Evolutionary conservation across 2,888 invertebrate species (phyloP).

Genomic region (Coelinius sp.): DNA sequence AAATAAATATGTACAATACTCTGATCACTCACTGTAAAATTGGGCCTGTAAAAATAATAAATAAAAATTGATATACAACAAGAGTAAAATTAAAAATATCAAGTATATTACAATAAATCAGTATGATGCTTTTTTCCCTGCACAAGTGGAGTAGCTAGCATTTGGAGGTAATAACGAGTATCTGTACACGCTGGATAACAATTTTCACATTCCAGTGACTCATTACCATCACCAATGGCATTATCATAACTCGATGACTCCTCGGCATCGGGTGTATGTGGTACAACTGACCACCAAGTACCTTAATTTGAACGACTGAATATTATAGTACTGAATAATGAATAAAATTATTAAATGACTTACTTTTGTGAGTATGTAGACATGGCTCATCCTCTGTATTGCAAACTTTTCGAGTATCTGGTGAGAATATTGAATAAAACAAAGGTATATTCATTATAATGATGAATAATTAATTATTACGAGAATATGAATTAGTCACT

Average conservation of each 20-base stretch:
- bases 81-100: neutral
- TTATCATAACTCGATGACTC: constrained; percentile 22
- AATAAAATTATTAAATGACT: constrained; percentile 35
- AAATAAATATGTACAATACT: constrained; percentile 63
- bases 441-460: neutral
- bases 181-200: constrained; percentile 62
- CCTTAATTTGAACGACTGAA: constrained; percentile 57
- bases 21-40: neutral
- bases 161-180: constrained; percentile 49
- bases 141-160: constrained; percentile 38
- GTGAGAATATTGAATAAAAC: neutral
- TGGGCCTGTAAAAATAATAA: neutral
- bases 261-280: constrained; percentile 42
- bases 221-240: constrained; percentile 35
- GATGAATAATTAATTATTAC: too few species aligned
- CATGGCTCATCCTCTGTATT: constrained; percentile 52
- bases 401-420: constrained; percentile 54
- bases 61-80: constrained; percentile 16
- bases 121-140: constrained; percentile 39
- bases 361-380: constrained; percentile 52
- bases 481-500: too few species aligned
- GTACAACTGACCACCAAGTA: constrained; percentile 72
- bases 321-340: neutral
- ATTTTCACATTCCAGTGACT: constrained; percentile 48
- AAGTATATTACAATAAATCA: constrained; percentile 48